Percentiles rank a stretch among this genome's conserved stretches.
Conservation (phyloP, 2,797 vertebrate species). For the Morelia viridis region DNA sequence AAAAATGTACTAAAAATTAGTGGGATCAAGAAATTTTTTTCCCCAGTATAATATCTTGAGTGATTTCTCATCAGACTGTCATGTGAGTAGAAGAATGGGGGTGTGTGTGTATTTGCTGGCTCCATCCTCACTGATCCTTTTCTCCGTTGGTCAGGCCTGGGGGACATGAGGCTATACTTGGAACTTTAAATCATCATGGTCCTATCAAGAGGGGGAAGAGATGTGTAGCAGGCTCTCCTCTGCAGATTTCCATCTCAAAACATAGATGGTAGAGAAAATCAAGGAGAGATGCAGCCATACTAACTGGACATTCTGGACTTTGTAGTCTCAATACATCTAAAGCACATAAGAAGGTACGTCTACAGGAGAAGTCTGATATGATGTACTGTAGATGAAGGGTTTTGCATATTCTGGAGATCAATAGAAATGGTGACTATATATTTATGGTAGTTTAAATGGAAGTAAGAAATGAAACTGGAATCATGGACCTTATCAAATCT, state of each 20-base stretch:
- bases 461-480: slow-evolving; percentile 33
- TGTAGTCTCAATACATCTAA: background rate
- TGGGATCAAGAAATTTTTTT: background rate
- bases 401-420: background rate
- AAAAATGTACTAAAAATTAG: background rate
- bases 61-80: background rate
- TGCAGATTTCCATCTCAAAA: background rate
- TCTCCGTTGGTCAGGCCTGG: background rate
- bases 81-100: background rate
- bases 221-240: background rate
- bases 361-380: background rate
- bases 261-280: background rate
- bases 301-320: background rate
- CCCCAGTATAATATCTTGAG: background rate
- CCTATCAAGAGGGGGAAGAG: background rate
- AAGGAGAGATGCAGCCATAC: background rate
- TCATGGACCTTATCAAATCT: slow-evolving; percentile 23
- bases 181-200: background rate
- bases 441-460: slow-evolving; percentile 11
- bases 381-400: background rate
- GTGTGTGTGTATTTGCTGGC: background rate
- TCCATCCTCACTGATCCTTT: background rate
- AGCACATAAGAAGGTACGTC: background rate
- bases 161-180: background rate
- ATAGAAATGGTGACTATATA: background rate